phyloP scores from a whole-genome alignment of 2,888 invertebrate genomes.

The Leptopilina syphax region DNA sequence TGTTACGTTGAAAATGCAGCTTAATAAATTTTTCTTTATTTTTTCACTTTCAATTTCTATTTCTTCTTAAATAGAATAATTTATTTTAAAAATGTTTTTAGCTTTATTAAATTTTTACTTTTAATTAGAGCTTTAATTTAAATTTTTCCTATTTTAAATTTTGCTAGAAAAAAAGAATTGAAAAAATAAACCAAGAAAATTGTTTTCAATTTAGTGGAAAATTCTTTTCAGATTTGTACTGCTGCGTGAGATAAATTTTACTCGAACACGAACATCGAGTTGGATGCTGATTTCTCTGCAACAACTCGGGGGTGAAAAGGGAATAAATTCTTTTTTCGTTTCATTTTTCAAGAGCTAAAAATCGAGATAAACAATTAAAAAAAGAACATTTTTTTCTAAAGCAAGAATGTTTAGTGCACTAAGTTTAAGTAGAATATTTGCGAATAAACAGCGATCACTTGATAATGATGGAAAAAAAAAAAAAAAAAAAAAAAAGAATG shows the following conservation, averaged over 20 bases:
- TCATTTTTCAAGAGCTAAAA: constrained; percentile 49
- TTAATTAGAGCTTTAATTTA: too few species aligned
- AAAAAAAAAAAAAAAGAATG: constrained; percentile 56
- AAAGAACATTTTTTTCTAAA: constrained; percentile 52
- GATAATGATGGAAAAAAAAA: constrained; percentile 48
- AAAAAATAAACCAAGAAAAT: not conserved
- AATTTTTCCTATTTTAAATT: too few species aligned
- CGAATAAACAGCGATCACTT: constrained; percentile 64
- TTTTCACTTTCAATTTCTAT: too few species aligned
- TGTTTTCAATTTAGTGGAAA: not conserved
- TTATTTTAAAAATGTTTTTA: too few species aligned
- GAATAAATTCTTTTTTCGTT: constrained; percentile 43
- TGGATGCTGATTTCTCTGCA: constrained; percentile 64
- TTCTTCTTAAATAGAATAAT: too few species aligned
- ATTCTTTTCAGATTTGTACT: constrained; percentile 71
- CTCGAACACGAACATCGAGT: constrained; percentile 64
- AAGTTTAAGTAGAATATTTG: constrained; percentile 67
- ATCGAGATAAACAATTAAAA: constrained; percentile 48
- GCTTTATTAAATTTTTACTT: too few species aligned
- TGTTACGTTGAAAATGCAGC: too few species aligned
- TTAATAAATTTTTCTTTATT: too few species aligned
- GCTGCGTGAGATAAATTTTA: constrained; percentile 70
- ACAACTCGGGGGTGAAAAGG: constrained; percentile 50
- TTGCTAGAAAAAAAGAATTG: not conserved
- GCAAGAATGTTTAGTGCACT: constrained; percentile 63